Evolutionary conservation across 2,113 vertebrate species (phyloP).

Genomic region (Nymphicus hollandicus): DNA sequence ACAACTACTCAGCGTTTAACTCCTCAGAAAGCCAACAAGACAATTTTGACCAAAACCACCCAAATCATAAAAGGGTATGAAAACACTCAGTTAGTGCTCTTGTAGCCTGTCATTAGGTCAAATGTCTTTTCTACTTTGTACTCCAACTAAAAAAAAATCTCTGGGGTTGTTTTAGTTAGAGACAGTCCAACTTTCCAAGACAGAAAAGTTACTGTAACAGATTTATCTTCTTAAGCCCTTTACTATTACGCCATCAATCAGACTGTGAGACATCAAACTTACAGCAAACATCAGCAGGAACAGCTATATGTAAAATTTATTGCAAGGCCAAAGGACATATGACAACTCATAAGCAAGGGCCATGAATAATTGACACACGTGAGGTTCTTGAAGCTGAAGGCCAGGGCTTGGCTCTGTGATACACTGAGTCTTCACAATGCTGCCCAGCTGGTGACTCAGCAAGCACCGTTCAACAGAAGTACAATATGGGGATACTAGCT

Average conservation of each 20-base stretch:
- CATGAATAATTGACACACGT: not conserved
- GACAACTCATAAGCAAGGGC: not conserved
- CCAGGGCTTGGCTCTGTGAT: not conserved
- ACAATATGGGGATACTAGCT: not conserved
- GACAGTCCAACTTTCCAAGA: not conserved
- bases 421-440: rapidly evolving
- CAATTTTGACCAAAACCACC: not conserved
- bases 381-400: not conserved
- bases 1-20: not conserved
- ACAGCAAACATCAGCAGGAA: not conserved
- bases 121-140: not conserved
- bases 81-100: not conserved
- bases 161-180: not conserved
- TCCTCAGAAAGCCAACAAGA: not conserved
- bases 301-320: not conserved
- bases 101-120: not conserved
- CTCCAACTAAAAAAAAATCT: not conserved
- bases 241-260: not conserved
- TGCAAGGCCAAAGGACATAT: not conserved
- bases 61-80: not conserved
- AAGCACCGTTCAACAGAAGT: not conserved
- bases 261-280: not conserved
- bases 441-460: not conserved
- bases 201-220: not conserved
- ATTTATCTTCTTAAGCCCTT: not conserved